Base-by-base conservation (phyloP, 2,888 invertebrate species). In the Tetragonula carbonaria region DNA sequence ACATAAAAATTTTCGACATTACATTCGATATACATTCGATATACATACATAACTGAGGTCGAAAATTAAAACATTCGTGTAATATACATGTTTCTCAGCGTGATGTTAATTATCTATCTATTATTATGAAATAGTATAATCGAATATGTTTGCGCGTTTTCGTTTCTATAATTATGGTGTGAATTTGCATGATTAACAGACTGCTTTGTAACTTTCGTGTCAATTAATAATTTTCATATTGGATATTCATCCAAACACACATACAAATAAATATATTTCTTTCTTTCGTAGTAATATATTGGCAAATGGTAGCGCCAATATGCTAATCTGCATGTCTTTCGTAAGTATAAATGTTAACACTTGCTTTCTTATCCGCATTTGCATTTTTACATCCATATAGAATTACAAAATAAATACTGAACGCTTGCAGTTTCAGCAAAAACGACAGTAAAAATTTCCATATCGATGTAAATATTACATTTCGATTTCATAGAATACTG, bases 221-320 rank as follows among this genome's bases (percentile, higher is more conserved):
- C 51, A 76, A 28, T 73, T 45, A 73, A 59, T 75, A 62, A 73
- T 38, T 28, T 23, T 76, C 55, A 66, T 33, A 51, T 38, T 78
- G 13, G 79, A 74, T 45, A 74, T 66, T 80, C 59, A 66, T 85
- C 74, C 62, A 74, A 66, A 62, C 65, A 67, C 65, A 79, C 62
- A 66, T 83, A 74, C 77, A 85, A 83, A 84, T 73, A 88, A 86
- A 88, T 86, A 87, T 78, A 86, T 67, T 21, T 77, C 51, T 84
- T 68, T 72, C 57, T 79, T 80, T 78, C 78, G 33, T 59, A 57
- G 68, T 57, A 71, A 74, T 79, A 74, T 71, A 85, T 76, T 65
- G 66, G 51, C 74, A 65, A 83, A 63, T 45, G 57, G 55, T 8
- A 66, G 33, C 83, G 70, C 74, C 77, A 63, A 71, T 74, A 84